These are phyloP conservation scores for Cryptosula pallasiana DNA, from an alignment of 2,888 invertebrate species.

Conservation along the genomic window DNA sequence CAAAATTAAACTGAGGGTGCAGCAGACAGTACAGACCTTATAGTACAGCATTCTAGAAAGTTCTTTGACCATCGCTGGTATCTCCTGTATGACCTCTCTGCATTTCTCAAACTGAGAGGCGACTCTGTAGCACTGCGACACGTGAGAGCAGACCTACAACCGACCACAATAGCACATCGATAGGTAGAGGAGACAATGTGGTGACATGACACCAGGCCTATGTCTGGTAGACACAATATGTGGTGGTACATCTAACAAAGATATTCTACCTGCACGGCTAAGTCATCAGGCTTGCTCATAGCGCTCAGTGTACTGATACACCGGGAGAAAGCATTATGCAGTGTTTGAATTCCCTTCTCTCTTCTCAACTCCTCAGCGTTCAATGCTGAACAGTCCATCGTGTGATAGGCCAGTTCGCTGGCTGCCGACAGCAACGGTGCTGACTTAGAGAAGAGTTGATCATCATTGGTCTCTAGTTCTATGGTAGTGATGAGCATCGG, in stretches of 20 bases:
- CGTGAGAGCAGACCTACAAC: slow-evolving; percentile 73
- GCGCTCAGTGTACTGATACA: slow-evolving; percentile 85
- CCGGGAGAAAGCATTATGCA: slow-evolving; percentile 85
- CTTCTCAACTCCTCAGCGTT: slow-evolving; percentile 95
- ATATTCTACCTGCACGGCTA: slow-evolving; percentile 64
- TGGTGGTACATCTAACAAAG: too few species aligned
- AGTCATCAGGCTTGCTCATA: slow-evolving; percentile 70
- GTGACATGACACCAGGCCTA: too few species aligned
- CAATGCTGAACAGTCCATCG: slow-evolving; percentile 88
- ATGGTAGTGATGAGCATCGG: slow-evolving; percentile 94
- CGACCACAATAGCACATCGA: not conserved
- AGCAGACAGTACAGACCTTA: too few species aligned
- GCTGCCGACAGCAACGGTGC: slow-evolving; percentile 79
- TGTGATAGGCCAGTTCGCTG: slow-evolving; percentile 77
- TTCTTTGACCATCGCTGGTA: slow-evolving; percentile 82
- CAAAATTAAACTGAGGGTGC: too few species aligned
- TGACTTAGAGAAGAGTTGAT: slow-evolving; percentile 79
- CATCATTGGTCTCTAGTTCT: slow-evolving; percentile 84
- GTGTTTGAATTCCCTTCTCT: slow-evolving; percentile 71
- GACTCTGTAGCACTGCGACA: slow-evolving; percentile 88
- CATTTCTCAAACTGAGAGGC: slow-evolving; percentile 89
- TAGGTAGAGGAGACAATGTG: too few species aligned
- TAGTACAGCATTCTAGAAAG: slow-evolving; percentile 78
- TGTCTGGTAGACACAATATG: too few species aligned
- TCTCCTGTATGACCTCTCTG: slow-evolving; percentile 73